Percentiles rank a stretch among this genome's conserved stretches.
Evolutionary conservation across 92 coral and sea anemone genomes (phyloP).

Genomic region (Palythoa grandiflora): DNA sequence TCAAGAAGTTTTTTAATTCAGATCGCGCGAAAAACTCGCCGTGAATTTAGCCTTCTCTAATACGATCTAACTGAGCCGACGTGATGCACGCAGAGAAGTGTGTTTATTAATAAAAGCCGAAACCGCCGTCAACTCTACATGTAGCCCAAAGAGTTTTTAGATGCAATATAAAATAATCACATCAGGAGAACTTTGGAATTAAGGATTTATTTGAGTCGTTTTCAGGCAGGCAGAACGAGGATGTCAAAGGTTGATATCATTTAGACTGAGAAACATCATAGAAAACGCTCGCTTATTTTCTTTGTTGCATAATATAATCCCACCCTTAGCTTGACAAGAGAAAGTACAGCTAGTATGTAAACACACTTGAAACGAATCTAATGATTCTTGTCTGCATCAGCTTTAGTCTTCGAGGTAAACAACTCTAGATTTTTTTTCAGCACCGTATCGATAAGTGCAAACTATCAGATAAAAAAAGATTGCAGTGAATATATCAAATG

Average conservation of each 20-base stretch:
- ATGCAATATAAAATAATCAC: slow-evolving; percentile 18
- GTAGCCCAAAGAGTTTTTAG: background rate
- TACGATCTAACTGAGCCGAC: slow-evolving; percentile 8
- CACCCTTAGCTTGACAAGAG: background rate
- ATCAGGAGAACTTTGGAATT: slow-evolving; percentile 3
- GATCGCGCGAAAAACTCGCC: slow-evolving; percentile 10
- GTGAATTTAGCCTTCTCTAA: slow-evolving; percentile 1
- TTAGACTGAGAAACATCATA: slow-evolving; percentile 29
- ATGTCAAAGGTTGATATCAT: slow-evolving; percentile 41
- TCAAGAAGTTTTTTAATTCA: slow-evolving; percentile 8
- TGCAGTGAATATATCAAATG: slow-evolving; percentile 12
- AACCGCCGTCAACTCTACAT: background rate
- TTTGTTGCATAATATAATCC: slow-evolving; percentile 22
- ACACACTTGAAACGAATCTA: slow-evolving; percentile 4
- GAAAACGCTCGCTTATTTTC: slow-evolving; percentile 3
- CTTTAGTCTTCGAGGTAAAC: slow-evolving; percentile 17
- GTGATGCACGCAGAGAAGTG: slow-evolving; percentile 20
- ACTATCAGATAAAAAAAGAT: background rate
- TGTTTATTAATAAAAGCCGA: slow-evolving; percentile 21
- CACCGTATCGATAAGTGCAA: slow-evolving; percentile 20
- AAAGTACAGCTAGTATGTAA: background rate
- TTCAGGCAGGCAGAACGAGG: slow-evolving; percentile 14
- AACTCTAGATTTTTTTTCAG: background rate
- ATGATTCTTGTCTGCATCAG: background rate
- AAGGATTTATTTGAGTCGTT: background rate